Evolutionary conservation across 2,113 vertebrate species (phyloP).

Genomic region (Engystomops pustulosus): DNA sequence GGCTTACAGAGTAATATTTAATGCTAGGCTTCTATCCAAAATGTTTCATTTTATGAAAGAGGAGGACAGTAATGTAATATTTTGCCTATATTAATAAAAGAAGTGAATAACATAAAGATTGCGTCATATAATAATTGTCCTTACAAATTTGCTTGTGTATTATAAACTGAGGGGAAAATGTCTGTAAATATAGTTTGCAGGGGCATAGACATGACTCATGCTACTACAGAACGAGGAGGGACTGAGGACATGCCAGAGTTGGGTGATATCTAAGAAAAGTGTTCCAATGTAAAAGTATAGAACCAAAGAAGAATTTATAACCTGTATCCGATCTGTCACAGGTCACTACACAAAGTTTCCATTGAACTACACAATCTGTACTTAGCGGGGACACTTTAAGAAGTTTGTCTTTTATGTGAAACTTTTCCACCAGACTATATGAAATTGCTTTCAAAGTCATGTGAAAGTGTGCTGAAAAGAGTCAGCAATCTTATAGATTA

Average conservation of each 20-base stretch:
- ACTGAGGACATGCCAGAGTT: not conserved
- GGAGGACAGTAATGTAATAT: not conserved
- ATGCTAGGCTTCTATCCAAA: slow-evolving; percentile 53
- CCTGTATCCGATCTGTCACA: not conserved
- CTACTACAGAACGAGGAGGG: not conserved
- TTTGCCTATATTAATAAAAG: slow-evolving; percentile 9
- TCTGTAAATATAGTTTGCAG: not conserved
- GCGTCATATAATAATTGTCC: not conserved
- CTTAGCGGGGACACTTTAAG: too few relatives aligned
- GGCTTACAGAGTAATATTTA: slow-evolving; percentile 60
- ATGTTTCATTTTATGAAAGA: slow-evolving; percentile 5
- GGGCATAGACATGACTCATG: not conserved
- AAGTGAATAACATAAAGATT: not conserved
- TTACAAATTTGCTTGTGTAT: not conserved
- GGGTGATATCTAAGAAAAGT: not conserved
- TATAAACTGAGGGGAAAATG: not conserved
- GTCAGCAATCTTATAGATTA: too few relatives aligned
- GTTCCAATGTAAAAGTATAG: not conserved
- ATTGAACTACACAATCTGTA: not conserved
- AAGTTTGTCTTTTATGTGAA: too few relatives aligned
- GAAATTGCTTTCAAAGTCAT: too few relatives aligned
- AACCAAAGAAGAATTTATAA: not conserved
- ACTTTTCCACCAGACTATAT: too few relatives aligned
- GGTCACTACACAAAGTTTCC: not conserved
- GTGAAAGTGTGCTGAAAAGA: too few relatives aligned